Evolutionary conservation across 2,797 vertebrate species (phyloP), one percentile per base, ranked within the genome.

Genomic region (Schizopygopsis pylzovi): DNA sequence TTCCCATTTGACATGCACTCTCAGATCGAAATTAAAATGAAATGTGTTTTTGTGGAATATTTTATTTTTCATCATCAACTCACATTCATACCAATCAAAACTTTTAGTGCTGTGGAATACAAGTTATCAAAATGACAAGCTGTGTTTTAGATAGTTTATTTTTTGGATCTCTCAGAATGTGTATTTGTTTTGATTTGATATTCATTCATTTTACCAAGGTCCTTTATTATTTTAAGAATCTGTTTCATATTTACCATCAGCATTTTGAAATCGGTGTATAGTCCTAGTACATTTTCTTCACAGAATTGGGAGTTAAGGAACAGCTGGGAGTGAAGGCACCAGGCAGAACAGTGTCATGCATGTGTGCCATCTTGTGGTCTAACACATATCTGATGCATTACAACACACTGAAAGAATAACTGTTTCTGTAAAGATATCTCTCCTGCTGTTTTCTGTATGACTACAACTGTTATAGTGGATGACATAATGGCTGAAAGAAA

Each of bases 321-420:
- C 82, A 77, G 72, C 72, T 25, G 61, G 72, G 72, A 84, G 72
- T 56, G 41, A 78, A 84, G 61, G 43, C 47, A 81, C 80, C 39
- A 52, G 20, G 33, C 56, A 49, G 13, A 76, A 28, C 47, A 43
- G 12, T 54, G 47, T 84, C 82, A 84, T 54, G 33, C 81, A 75
- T 47, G 47, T 84, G 73, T 84, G 83, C 73, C 73, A 84, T 84
- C 73, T 68, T 68, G 73, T 68, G 73, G 73, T 84, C 59, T 78
- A 20, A 78, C n/a, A 67, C 61, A 84, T 71, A 25, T 75, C 25
- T 49, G 56, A 76, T 39, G 20, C 8, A 65, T 63, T n/a, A 70
- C 13, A 72, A 72, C n/a, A 56, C 37, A 25, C 8, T 16, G 18
- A 68, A 81, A 52, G 20, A 68, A 16, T 39, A 52, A 67, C 15